Evolutionary conservation across 2,113 vertebrate genomes (phyloP), one percentile per base, ranked within the genome.

Genomic region (Mormoops blainvillei): DNA sequence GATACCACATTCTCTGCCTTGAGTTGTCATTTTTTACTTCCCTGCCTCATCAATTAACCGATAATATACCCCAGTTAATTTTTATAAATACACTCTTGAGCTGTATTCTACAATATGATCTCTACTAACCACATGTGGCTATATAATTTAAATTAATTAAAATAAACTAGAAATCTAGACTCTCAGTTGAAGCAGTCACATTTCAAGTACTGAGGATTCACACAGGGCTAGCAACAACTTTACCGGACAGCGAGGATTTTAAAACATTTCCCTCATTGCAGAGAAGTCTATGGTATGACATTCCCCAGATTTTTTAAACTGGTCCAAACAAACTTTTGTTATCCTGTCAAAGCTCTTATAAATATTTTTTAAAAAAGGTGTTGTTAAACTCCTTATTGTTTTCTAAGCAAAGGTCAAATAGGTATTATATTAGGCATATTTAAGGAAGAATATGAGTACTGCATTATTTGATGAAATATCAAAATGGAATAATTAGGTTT

Each of bases 131-230:
- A 58, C 7, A 71, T 33, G 6, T 36, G n/a, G 10, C 28, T 50
- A 31, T 26, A 76, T 43, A 61, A 89, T 31, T 95, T 88, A 80
- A 92, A 56, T 94, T 74, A 85, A 94, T 67, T 83, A n/a, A 61
- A 83, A 87, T 48, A 36, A 89, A 81, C 58, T 78, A 36, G 87
- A 90, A 90, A 87, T 45, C 67, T 26, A 84, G 10, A 52, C 7
- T 11, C 14, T 77, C 41, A 63, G 4, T 36, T 91, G 33, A 22
- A 52, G 6, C 16, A 77, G 11, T 19, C 18, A 52, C 7, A 43
- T 74, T 74, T 71, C 61, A 54, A 50, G 12, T 33, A 77, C 22
- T 48, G 45, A 78, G 80, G 68, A 91, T 43, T 73, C 28, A 89
- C 16, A 52, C 14, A 8, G 16, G 5, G 18, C 13, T 67, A 84